These are phyloP conservation scores for Drosophila fulvimacula DNA, from an alignment of 2,888 invertebrate genomes.

Conservation along the genomic window DNA sequence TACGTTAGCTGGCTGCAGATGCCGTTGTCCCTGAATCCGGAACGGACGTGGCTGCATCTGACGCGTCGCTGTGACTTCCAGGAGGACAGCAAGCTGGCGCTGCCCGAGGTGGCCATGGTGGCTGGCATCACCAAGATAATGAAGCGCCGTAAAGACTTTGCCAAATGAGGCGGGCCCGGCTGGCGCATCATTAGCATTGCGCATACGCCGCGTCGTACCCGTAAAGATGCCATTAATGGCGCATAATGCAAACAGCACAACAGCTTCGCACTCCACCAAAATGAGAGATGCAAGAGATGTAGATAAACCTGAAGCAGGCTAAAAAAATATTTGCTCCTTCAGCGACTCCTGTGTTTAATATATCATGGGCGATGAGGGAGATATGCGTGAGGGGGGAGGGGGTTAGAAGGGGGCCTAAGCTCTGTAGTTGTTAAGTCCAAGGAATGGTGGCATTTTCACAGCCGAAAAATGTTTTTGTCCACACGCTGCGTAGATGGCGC, in stretches of 20 bases:
- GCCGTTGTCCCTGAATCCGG: constrained; percentile 85
- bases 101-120: constrained; percentile 85
- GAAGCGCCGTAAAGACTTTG: constrained; percentile 79
- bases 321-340: constrained; percentile 59
- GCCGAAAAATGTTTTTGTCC: constrained; percentile 78
- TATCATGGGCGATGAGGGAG: neutral
- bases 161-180: constrained; percentile 55
- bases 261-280: constrained; percentile 51
- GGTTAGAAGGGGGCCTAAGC: neutral
- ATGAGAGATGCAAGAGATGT: constrained; percentile 46
- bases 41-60: constrained; percentile 85
- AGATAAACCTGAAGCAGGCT: constrained; percentile 53
- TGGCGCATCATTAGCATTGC: constrained; percentile 45
- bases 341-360: constrained; percentile 49
- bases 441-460: constrained; percentile 27
- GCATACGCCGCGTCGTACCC: constrained; percentile 29
- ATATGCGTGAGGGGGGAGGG: neutral
- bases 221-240: constrained; percentile 68
- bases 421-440: neutral
- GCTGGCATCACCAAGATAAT: constrained; percentile 84
- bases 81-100: constrained; percentile 82
- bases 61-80: constrained; percentile 85
- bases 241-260: constrained; percentile 65
- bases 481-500: constrained; percentile 51
- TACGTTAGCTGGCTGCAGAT: constrained; percentile 85